Evolutionary conservation across 2,113 vertebrate species (phyloP).

Genomic region (Sceloporus tristichus): DNA sequence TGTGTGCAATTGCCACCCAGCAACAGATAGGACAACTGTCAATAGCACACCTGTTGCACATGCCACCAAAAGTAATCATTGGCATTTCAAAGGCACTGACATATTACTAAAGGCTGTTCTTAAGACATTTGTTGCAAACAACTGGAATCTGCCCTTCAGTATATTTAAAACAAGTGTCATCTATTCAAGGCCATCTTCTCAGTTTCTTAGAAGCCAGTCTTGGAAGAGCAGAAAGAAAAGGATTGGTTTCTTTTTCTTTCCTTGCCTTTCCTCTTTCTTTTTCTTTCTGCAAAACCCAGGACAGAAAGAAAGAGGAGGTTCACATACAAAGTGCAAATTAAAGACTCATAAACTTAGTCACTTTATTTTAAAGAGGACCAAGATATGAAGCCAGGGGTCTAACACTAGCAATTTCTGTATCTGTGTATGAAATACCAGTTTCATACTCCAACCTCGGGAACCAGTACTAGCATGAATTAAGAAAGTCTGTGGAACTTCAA

Average conservation of each 20-base stretch:
- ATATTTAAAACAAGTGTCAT: slow-evolving; percentile 60
- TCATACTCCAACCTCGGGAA: neutral
- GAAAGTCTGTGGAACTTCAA: neutral
- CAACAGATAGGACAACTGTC: slow-evolving; percentile 58
- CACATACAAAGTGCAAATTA: slow-evolving; percentile 63
- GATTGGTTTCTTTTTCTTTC: neutral
- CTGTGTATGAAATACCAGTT: neutral
- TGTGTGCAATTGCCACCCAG: slow-evolving; percentile 46
- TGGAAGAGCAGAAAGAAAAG: neutral
- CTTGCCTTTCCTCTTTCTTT: neutral
- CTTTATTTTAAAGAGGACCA: slow-evolving; percentile 20
- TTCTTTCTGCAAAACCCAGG: slow-evolving; percentile 32
- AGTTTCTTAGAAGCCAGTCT: slow-evolving; percentile 24
- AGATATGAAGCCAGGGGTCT: slow-evolving; percentile 13
- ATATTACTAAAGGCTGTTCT: slow-evolving; percentile 27
- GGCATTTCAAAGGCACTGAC: slow-evolving; percentile 54
- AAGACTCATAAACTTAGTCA: slow-evolving; percentile 54
- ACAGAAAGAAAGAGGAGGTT: slow-evolving; percentile 52
- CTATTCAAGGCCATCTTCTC: slow-evolving; percentile 60
- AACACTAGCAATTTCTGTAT: slow-evolving; percentile 23
- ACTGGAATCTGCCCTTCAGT: slow-evolving; percentile 55
- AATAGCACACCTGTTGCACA: slow-evolving; percentile 47
- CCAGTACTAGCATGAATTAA: neutral
- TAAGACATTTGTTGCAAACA: slow-evolving; percentile 69
- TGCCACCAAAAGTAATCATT: slow-evolving; percentile 48